A percentile compares a stretch with the other conserved stretches of the same genome.
phyloP scores from a whole-genome alignment of 2,113 vertebrate genomes.

The Elachura formosa region DNA sequence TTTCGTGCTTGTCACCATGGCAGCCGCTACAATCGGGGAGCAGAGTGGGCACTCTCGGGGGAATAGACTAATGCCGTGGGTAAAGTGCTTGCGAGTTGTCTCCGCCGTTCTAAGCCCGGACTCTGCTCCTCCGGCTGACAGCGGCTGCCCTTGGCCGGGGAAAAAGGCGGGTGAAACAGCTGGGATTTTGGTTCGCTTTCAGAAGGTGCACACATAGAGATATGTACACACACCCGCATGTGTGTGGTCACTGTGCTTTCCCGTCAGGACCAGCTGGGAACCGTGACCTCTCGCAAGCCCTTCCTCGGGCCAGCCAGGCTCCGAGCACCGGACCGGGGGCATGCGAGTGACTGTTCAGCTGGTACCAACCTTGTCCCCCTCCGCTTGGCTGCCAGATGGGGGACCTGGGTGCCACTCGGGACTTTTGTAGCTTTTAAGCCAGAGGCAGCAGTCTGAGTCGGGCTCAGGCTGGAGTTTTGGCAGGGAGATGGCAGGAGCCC shows the following conservation, averaged over 20 bases:
- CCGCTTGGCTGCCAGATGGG: background rate
- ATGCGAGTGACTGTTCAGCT: too few relatives aligned
- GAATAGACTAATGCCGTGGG: background rate
- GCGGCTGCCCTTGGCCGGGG: background rate
- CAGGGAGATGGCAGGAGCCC: background rate
- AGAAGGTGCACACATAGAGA: background rate
- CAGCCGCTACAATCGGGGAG: slow-evolving; percentile 43
- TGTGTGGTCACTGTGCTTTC: background rate
- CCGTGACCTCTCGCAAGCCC: background rate
- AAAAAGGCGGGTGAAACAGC: background rate
- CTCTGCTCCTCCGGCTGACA: background rate
- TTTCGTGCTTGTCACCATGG: slow-evolving; percentile 71
- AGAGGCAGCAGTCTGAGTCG: background rate
- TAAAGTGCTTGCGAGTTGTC: background rate
- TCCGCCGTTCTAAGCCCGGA: background rate
- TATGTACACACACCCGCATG: accelerated
- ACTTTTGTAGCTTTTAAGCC: background rate
- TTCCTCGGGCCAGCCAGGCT: background rate
- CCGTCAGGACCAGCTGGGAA: background rate
- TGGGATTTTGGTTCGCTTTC: background rate
- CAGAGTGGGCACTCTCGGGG: background rate
- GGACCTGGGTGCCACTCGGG: background rate
- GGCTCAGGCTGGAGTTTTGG: background rate
- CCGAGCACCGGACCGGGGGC: background rate
- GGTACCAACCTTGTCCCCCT: background rate